A percentile compares a stretch with the other conserved stretches of the same genome.
Conservation (phyloP, 2,888 invertebrate species). For the Drosophila incognita region DNA sequence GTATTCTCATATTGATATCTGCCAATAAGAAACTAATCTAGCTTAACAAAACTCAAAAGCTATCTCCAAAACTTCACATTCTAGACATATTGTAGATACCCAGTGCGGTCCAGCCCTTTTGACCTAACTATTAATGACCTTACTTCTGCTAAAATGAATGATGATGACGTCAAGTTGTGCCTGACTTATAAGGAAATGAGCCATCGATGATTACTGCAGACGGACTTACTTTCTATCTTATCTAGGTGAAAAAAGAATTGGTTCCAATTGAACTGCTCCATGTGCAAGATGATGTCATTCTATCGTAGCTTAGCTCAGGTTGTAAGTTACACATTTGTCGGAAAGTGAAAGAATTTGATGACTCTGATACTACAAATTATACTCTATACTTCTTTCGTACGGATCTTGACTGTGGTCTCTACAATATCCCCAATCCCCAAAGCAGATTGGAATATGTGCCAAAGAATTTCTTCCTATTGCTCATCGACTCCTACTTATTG, state of each 20-base stretch:
- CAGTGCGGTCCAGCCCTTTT: not conserved
- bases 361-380: not conserved
- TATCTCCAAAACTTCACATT: not conserved
- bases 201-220: not conserved
- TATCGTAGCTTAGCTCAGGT: not conserved
- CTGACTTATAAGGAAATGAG: not conserved
- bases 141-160: not conserved
- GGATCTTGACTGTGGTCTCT: not conserved
- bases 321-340: no score
- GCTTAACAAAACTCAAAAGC: not conserved
- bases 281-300: not conserved
- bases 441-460: not conserved
- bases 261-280: not conserved
- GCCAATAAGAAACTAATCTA: no score
- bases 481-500: not conserved
- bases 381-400: not conserved
- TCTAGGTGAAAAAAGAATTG: not conserved
- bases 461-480: not conserved
- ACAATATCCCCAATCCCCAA: not conserved
- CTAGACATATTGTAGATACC: not conserved
- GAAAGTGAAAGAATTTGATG: not conserved
- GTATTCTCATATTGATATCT: no score
- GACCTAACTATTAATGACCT: not conserved
- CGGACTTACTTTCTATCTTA: not conserved
- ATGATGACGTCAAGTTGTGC: not conserved